Evolutionary conservation across 2,888 invertebrate genomes (phyloP).

Genomic region (Craniophora ligustri): DNA sequence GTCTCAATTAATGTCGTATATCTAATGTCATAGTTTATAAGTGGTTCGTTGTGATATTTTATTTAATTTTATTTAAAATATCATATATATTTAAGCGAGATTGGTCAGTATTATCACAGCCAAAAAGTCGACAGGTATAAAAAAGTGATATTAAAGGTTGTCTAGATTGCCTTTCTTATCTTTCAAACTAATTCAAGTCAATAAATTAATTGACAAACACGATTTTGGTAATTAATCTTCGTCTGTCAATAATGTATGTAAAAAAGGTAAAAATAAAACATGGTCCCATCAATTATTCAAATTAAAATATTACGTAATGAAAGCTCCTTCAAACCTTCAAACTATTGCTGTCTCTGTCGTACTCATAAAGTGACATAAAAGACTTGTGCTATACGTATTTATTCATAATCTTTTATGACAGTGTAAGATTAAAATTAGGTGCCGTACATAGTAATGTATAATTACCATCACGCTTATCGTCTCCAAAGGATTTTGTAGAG

Average conservation of each 20-base stretch:
- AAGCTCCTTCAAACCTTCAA: no score
- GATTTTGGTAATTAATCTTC: conserved; percentile 3
- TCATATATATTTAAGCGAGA: no score
- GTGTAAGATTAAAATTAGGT: no score
- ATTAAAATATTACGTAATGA: conserved; percentile 2
- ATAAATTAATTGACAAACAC: conserved; percentile 4
- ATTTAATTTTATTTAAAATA: no score
- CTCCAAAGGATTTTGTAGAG: no score
- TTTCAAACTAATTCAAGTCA: neutral
- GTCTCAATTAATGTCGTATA: no score
- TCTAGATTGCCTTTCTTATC: neutral
- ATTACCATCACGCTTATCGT: no score
- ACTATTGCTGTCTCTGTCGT: conserved; percentile 7
- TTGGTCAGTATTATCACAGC: no score
- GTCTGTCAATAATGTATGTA: conserved; percentile 3
- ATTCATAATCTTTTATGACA: no score
- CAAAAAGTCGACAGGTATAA: neutral
- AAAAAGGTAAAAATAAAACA: conserved; percentile 7
- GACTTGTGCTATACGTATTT: conserved; percentile 1
- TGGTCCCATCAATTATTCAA: conserved; percentile 22
- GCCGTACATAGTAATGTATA: no score
- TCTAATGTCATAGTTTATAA: no score
- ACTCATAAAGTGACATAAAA: neutral
- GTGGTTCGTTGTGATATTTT: no score
- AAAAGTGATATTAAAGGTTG: neutral